Evolutionary conservation across 2,888 invertebrate species (phyloP).

Genomic region (Campopleginae sp.): DNA sequence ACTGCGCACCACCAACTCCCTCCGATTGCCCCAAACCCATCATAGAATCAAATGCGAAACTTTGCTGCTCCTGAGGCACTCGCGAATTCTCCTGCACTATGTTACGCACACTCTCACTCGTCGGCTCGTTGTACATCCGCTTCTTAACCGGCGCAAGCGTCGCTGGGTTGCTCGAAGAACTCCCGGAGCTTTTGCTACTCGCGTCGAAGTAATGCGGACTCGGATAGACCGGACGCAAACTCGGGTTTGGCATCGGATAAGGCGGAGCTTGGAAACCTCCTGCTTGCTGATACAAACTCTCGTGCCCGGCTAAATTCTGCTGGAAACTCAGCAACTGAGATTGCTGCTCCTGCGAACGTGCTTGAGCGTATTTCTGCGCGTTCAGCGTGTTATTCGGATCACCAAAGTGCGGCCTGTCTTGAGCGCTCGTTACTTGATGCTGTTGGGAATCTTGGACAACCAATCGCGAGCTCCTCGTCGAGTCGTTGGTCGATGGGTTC

Average conservation of each 20-base stretch:
- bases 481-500: slow-evolving; percentile 69
- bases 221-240: slow-evolving; percentile 79
- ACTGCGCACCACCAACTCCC: slow-evolving; percentile 77
- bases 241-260: slow-evolving; percentile 79
- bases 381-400: slow-evolving; percentile 74
- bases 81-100: slow-evolving; percentile 73
- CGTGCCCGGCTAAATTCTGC: slow-evolving; percentile 78
- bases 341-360: slow-evolving; percentile 77
- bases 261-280: slow-evolving; percentile 80
- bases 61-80: slow-evolving; percentile 77
- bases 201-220: slow-evolving; percentile 81
- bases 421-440: slow-evolving; percentile 71
- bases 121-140: slow-evolving; percentile 80
- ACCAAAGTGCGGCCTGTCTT: slow-evolving; percentile 74
- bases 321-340: slow-evolving; percentile 78
- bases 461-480: slow-evolving; percentile 73
- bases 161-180: slow-evolving; percentile 68
- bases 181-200: slow-evolving; percentile 72
- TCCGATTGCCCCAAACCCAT: slow-evolving; percentile 77
- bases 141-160: slow-evolving; percentile 80
- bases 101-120: slow-evolving; percentile 70
- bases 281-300: slow-evolving; percentile 78
- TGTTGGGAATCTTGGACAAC: slow-evolving; percentile 72
- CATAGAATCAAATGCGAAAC: slow-evolving; percentile 79
- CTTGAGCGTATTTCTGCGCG: slow-evolving; percentile 75